Evolutionary conservation across 2,888 invertebrate species (phyloP).

Genomic region (Pelosia muscerda): DNA sequence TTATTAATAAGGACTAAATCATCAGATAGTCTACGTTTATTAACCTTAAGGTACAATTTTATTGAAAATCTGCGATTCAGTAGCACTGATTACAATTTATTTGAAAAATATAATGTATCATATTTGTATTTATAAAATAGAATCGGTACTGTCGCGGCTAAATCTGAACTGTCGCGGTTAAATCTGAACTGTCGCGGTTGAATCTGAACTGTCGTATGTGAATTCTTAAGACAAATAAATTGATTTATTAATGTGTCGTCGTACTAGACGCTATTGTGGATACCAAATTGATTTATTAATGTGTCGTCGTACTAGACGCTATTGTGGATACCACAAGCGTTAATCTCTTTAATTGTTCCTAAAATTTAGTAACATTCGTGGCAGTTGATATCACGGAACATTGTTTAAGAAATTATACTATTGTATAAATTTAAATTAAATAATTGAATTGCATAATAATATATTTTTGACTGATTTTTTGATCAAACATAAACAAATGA

Average conservation of each 20-base stretch:
- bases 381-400: background rate
- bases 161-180: too few relatives aligned
- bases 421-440: slow-evolving; percentile 10
- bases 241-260: too few relatives aligned
- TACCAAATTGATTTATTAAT: too few relatives aligned
- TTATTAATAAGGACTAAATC: background rate
- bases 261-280: background rate
- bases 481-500: background rate
- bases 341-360: slow-evolving; percentile 17
- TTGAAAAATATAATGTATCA: background rate
- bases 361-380: slow-evolving; percentile 1
- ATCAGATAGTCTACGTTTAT: background rate
- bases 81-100: background rate
- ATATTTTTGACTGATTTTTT: slow-evolving; percentile 19
- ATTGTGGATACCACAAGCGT: background rate
- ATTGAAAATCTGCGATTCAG: background rate
- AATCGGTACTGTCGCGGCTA: too few relatives aligned
- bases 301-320: background rate
- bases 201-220: too few relatives aligned
- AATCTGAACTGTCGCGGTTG: too few relatives aligned
- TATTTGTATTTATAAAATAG: background rate
- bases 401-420: slow-evolving; percentile 6
- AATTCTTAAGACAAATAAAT: too few relatives aligned
- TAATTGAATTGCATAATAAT: slow-evolving; percentile 15
- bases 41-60: background rate